Percentiles rank a stretch among this genome's conserved stretches.
Evolutionary conservation across 1,140 invertebrate species (phyloP).

Genomic region (Cheumatopsyche charites): DNA sequence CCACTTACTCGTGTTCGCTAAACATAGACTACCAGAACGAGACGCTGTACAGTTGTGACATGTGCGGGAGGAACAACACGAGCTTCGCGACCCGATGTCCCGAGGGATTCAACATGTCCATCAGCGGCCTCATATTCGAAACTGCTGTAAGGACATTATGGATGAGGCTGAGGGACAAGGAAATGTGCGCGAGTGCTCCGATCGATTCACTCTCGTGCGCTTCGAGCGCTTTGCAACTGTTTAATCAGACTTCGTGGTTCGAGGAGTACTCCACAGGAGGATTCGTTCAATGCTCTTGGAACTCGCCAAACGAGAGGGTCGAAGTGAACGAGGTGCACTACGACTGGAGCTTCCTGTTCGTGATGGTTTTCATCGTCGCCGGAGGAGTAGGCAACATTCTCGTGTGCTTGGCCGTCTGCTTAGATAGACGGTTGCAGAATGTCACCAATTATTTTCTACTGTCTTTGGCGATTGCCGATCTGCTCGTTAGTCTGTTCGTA

Average conservation of each 20-base stretch:
- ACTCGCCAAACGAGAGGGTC: slow-evolving; percentile 38
- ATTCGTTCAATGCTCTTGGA: slow-evolving; percentile 41
- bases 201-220: slow-evolving; percentile 52
- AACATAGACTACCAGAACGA: slow-evolving; percentile 59
- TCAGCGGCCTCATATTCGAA: slow-evolving; percentile 54
- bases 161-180: slow-evolving; percentile 52
- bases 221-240: slow-evolving; percentile 47
- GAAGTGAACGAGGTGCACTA: slow-evolving; percentile 54
- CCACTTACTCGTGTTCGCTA: slow-evolving; percentile 53
- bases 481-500: slow-evolving; percentile 88
- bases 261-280: slow-evolving; percentile 44
- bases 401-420: slow-evolving; percentile 86
- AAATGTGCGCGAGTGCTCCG: slow-evolving; percentile 47
- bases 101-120: slow-evolving; percentile 55
- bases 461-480: slow-evolving; percentile 90
- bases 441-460: slow-evolving; percentile 95
- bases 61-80: slow-evolving; percentile 52
- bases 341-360: slow-evolving; percentile 80
- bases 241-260: slow-evolving; percentile 56
- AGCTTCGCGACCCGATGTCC: slow-evolving; percentile 52
- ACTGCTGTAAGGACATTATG: slow-evolving; percentile 56
- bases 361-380: slow-evolving; percentile 81
- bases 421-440: slow-evolving; percentile 86
- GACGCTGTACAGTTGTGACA: slow-evolving; percentile 55
- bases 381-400: slow-evolving; percentile 91